Conservation (phyloP, 2,888 invertebrate genomes). For the Synergus gifuensis region DNA sequence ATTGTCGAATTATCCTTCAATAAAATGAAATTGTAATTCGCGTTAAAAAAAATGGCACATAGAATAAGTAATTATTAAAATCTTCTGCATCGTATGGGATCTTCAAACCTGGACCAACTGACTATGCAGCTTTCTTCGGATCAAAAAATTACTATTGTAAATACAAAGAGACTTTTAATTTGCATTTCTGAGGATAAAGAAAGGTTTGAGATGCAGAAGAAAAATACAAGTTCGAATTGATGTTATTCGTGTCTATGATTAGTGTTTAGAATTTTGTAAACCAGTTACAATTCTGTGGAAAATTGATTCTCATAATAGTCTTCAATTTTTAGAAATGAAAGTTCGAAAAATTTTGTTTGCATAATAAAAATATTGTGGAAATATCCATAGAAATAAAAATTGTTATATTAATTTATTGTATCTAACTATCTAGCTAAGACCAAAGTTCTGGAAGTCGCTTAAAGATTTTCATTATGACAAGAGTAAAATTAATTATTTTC, state of each 20-base stretch:
- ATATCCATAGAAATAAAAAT: neutral
- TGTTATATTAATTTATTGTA: neutral
- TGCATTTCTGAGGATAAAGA: no score
- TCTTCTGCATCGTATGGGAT: conserved; percentile 7
- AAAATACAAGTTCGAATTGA: conserved; percentile 36
- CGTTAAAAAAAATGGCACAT: no score
- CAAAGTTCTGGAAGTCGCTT: no score
- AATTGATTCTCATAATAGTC: neutral
- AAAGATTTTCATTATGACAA: no score
- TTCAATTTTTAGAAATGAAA: neutral
- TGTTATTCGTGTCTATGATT: conserved; percentile 28
- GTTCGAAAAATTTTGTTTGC: neutral
- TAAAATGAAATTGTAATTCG: no score
- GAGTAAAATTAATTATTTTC: no score
- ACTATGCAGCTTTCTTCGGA: neutral
- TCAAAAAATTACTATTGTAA: neutral
- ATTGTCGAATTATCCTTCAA: no score
- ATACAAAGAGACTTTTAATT: neutral
- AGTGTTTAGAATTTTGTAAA: conserved; percentile 14
- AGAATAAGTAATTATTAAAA: neutral
- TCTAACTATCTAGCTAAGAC: neutral
- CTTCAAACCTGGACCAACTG: conserved; percentile 28
- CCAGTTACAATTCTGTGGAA: neutral
- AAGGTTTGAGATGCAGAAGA: conserved; percentile 11
- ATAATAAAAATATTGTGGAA: neutral